phyloP scores from a whole-genome alignment of 1,140 invertebrate species.

The Mya arenaria region DNA sequence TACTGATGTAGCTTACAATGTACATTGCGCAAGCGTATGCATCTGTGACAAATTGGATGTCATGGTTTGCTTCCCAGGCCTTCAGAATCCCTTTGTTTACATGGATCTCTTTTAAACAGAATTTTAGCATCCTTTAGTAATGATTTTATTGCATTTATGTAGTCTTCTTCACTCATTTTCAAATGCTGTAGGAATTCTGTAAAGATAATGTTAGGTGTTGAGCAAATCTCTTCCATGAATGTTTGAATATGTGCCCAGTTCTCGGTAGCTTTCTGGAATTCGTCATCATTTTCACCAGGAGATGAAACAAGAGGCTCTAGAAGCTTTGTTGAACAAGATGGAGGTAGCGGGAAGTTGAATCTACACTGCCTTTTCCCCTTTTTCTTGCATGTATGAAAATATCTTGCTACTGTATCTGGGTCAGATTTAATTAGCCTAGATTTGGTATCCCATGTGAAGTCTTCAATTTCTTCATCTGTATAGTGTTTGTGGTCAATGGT shows the following conservation, averaged over 20 bases:
- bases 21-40: conserved; percentile 55
- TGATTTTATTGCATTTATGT: conserved; percentile 27
- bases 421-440: conserved; percentile 53
- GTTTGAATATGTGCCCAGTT: conserved; percentile 7
- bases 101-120: conserved; percentile 10
- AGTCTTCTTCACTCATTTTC: conserved; percentile 17
- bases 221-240: neutral
- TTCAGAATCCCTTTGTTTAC: conserved; percentile 26
- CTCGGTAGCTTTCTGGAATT: neutral
- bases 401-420: conserved; percentile 51
- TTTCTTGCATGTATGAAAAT: too few relatives aligned
- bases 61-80: conserved; percentile 44
- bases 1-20: conserved; percentile 55
- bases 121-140: conserved; percentile 22
- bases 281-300: conserved; percentile 8
- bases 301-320: conserved; percentile 3
- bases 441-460: conserved; percentile 43
- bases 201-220: conserved; percentile 11
- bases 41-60: conserved; percentile 48
- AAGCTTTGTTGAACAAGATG: conserved; percentile 9
- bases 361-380: conserved; percentile 21
- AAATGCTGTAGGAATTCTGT: conserved; percentile 17
- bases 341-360: conserved; percentile 35
- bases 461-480: conserved; percentile 53
- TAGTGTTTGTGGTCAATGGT: conserved; percentile 13